These are phyloP conservation scores for Palaemon carinicauda DNA, from an alignment of 1,140 invertebrate genomes.

Conservation along the genomic window DNA sequence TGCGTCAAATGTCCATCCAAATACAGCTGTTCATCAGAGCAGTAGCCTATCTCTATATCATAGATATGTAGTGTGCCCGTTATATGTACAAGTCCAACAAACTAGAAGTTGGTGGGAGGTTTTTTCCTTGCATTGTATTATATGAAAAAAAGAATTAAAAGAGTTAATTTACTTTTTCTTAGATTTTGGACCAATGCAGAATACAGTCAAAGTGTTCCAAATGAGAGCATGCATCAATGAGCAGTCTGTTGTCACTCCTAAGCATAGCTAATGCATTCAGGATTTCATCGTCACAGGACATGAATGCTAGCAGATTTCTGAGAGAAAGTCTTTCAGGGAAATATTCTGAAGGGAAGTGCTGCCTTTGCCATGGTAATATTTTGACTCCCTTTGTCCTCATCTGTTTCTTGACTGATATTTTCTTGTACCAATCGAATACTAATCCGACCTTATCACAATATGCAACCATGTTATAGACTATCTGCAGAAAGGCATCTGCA, in stretches of 20 bases:
- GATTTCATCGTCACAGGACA: neutral
- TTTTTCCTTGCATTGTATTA: neutral
- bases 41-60: no score
- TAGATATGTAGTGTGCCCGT: neutral
- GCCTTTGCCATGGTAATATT: no score
- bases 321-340: constrained; percentile 6
- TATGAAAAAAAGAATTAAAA: no score
- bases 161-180: no score
- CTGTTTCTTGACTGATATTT: no score
- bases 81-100: neutral
- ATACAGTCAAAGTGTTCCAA: constrained; percentile 20
- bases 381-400: no score
- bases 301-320: no score
- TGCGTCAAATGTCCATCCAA: neutral
- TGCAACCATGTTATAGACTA: no score
- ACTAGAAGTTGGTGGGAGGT: neutral
- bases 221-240: neutral
- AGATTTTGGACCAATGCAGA: neutral
- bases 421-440: no score
- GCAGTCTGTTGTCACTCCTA: neutral
- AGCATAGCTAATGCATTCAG: neutral
- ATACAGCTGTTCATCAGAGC: neutral
- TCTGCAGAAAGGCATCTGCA: no score
- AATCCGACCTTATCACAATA: no score
- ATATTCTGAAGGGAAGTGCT: neutral